Base-by-base conservation (phyloP, 2,113 vertebrate species). In the Menura novaehollandiae region DNA sequence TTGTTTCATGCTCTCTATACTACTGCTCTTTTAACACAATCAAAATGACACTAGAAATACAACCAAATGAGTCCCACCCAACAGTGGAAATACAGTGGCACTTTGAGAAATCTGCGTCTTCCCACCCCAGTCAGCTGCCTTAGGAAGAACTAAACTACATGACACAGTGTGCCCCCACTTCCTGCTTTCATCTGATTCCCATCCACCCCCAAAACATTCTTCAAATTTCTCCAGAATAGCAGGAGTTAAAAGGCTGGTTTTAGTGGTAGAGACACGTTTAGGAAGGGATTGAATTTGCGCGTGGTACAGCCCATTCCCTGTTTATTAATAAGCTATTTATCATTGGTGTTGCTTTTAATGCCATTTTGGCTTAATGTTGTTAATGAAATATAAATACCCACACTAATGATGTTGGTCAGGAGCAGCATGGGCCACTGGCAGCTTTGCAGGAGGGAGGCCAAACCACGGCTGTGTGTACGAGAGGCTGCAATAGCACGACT, bases 241-340 rank as follows among this genome's bases (percentile, higher is more conserved):
- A 97, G 86, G 97, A 97, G 97, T 98, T 98, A 98, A 98, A 30
- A 26, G 72, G 84, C 84, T 95, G 97, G 93, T 87, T 97, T 94
- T 89, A 81, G 93, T 79, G 89, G 93, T 19, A 78, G 72, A 93
- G 60, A 91, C 83, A 59, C 15, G 23, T 95, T 96, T 74, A 95
- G 96, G 84, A 96, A 96, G 73, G 95, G 95, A 95, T 86, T 97
- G 97, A 93, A 95, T 95, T 62, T 94, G 96, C 47, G 88, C 92
- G 56, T 75, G 79, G 97, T 95, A 97, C 97, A 94, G 93, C 89
- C 91, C 35, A 97, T 96, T 98, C 98, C 96, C 97, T 97, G 97
- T 98, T 98, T 98, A 98, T 98, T 98, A 98, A 98, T 98, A 98
- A 98, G 97, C 98, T 98, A 98, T 98, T 98, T 98, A 98, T 98